Evolutionary conservation across 2,888 invertebrate genomes (phyloP), one percentile per base, ranked within the genome.

Genomic region (Platynereis dumerilii): DNA sequence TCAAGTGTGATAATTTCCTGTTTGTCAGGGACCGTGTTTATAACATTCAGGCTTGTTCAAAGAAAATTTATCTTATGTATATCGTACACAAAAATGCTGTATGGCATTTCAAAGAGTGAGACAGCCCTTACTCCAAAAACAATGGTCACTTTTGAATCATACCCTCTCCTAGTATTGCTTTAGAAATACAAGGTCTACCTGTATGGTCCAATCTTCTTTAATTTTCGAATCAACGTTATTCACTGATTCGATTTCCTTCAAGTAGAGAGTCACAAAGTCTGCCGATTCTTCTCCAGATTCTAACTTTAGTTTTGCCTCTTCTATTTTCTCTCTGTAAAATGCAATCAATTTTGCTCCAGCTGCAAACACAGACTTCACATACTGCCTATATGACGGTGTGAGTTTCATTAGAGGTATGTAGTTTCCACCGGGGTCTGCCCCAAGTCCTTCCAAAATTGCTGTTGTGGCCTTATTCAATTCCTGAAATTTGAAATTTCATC

Each of bases 151-250:
- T n/a, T n/a, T n/a, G n/a, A n/a, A n/a, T n/a, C n/a, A n/a, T n/a
- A n/a, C n/a, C n/a, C n/a, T n/a, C n/a, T n/a, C n/a, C n/a, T n/a
- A n/a, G n/a, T n/a, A n/a, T n/a, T n/a, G 42, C 42, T 42, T 26
- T 39, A 28, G n/a, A 58, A 15, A n/a, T n/a, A n/a, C n/a, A n/a
- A n/a, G n/a, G n/a, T n/a, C n/a, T 17, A 59, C 45, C 45, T 60
- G 45, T 12, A 48, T 27, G 7, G 52, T 27, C 60, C 60, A 60
- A 20, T 60, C 60, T n/a, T 48, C 60, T 22, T n/a, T 29, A n/a
- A 60, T 60, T 42, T 53, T 26, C 24, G 48, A 5, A 48, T 48
- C 34, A 34, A 12, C 7, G 7, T 12, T 34, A 12, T 34, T 48
- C 5, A 7, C n/a, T 20, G 5, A 5, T n/a, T 48, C 22, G 5